Conservation (phyloP, 2,797 vertebrate species). For the Decapterus maruadsi region DNA sequence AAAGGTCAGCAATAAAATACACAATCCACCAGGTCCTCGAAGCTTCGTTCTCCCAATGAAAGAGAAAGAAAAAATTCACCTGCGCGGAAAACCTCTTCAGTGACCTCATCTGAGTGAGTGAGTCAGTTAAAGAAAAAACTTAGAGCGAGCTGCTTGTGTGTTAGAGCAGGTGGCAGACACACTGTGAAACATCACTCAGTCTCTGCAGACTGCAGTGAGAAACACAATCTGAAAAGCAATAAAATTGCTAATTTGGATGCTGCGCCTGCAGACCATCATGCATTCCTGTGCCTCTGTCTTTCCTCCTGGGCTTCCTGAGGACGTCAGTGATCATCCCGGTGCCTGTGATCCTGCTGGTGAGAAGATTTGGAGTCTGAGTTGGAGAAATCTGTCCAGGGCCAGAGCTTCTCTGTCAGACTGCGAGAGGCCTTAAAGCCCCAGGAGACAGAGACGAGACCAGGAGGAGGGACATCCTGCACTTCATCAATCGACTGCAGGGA, state of each 20-base stretch:
- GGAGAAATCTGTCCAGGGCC: conserved; percentile 32
- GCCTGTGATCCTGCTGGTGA: conserved; percentile 47
- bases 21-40: neutral
- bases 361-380: conserved; percentile 9
- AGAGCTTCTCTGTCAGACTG: conserved; percentile 50
- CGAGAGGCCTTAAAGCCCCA: conserved; percentile 47
- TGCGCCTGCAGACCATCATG: conserved; percentile 2
- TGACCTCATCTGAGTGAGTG: conserved; percentile 1
- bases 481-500: conserved; percentile 60
- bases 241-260: conserved; percentile 45
- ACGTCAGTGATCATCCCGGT: conserved; percentile 38
- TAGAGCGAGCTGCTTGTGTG: conserved; percentile 20
- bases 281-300: conserved; percentile 8
- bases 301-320: neutral
- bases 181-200: conserved; percentile 12
- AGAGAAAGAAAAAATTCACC: conserved; percentile 6
- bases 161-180: neutral
- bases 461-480: conserved; percentile 12
- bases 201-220: conserved; percentile 28
- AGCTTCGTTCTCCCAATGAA: conserved; percentile 5
- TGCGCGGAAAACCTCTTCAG: conserved; percentile 14
- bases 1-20: conserved; percentile 4
- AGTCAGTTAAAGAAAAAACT: conserved; percentile 1
- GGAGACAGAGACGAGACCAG: conserved; percentile 13
- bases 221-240: conserved; percentile 22